phyloP scores from a whole-genome alignment of 2,888 invertebrate genomes.

The Odontothrips loti region DNA sequence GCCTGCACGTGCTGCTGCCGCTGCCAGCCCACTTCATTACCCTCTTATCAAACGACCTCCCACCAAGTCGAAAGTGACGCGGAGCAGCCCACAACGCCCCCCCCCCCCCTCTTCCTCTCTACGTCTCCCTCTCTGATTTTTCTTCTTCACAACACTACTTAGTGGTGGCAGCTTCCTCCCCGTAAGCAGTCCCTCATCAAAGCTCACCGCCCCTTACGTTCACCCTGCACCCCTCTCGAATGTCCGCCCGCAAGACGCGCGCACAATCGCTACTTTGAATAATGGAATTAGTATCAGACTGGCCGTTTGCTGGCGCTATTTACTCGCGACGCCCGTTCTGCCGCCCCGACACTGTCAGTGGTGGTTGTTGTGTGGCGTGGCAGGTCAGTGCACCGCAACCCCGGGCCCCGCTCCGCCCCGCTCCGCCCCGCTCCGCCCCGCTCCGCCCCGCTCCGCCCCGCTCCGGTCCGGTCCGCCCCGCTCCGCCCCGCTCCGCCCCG shows the following conservation, averaged over 20 bases:
- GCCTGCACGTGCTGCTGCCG: neutral
- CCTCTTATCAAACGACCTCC: neutral
- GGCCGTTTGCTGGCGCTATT: neutral
- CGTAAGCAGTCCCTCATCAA: neutral
- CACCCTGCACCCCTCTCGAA: neutral
- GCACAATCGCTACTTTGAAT: neutral
- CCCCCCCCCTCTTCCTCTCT: neutral
- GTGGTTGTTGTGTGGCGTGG: neutral
- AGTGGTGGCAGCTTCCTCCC: neutral
- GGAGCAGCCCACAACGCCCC: neutral
- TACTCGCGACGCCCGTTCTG: neutral
- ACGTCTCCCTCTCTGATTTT: neutral
- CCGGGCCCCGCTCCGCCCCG: neutral
- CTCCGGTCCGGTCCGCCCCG: neutral
- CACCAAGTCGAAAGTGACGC: neutral
- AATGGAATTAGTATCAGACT: neutral
- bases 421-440: neutral
- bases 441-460: neutral
- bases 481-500: neutral
- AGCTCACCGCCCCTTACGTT: neutral
- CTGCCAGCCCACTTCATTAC: neutral
- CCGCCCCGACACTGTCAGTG: neutral
- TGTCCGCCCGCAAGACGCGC: neutral
- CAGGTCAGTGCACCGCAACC: neutral
- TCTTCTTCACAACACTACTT: neutral